Evolutionary conservation across 2,113 vertebrate genomes (phyloP).

Genomic region (Aldabrachelys gigantea): DNA sequence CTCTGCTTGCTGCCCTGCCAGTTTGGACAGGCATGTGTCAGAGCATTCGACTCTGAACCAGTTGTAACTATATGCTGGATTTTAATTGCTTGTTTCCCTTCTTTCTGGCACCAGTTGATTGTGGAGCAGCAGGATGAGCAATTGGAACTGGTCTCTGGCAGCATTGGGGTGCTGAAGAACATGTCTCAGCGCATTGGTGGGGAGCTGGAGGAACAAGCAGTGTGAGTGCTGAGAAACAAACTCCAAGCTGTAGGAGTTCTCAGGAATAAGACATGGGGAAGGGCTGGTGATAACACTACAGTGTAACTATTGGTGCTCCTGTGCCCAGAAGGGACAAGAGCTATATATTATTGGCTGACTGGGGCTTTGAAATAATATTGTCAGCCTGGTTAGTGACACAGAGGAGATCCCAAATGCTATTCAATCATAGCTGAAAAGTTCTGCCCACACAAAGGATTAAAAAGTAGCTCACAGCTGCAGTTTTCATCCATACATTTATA

Average conservation of each 20-base stretch:
- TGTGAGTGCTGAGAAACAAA: constrained; percentile 81
- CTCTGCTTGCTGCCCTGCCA: not conserved
- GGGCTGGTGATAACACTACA: not conserved
- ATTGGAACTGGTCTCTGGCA: constrained; percentile 96
- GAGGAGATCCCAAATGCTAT: not conserved
- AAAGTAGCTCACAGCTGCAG: constrained; percentile 3
- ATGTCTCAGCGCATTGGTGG: constrained; percentile 98
- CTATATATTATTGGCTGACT: not conserved
- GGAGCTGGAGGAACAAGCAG: constrained; percentile 96
- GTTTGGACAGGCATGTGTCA: not conserved
- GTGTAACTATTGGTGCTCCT: not conserved
- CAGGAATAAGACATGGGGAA: not conserved
- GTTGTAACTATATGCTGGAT: constrained; percentile 2
- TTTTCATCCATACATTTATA: constrained; percentile 47
- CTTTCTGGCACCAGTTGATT: constrained; percentile 85
- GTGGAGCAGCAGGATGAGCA: constrained; percentile 96
- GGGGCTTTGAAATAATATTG: not conserved
- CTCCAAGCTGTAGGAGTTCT: not conserved
- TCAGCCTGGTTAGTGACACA: not conserved
- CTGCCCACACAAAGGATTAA: constrained; percentile 33
- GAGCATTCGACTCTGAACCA: constrained; percentile 10
- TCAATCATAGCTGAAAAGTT: constrained; percentile 40
- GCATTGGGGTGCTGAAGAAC: constrained; percentile 97
- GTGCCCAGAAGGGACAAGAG: not conserved
- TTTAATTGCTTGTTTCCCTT: constrained; percentile 59